Conservation (phyloP, 2,113 vertebrate genomes). For the Gavialis gangeticus region DNA sequence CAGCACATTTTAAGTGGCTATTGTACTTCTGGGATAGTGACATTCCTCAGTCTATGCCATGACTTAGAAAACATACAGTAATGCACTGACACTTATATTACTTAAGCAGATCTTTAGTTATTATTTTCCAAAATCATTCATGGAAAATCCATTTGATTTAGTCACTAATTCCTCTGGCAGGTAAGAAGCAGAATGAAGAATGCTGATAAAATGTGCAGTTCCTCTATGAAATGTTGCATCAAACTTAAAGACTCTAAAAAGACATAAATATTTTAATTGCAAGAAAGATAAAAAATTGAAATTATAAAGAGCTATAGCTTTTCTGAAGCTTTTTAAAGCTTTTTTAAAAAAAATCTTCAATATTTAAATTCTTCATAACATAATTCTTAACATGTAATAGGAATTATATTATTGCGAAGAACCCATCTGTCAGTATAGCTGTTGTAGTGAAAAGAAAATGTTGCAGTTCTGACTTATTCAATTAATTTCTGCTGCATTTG, state of each 20-base stretch:
- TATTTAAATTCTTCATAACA: background rate
- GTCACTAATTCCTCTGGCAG: background rate
- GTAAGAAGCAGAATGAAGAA: background rate
- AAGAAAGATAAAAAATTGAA: background rate
- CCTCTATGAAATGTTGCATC: background rate
- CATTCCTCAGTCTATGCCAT: background rate
- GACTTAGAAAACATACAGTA: background rate
- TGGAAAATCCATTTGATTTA: background rate
- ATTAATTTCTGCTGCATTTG: background rate
- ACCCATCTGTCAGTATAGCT: background rate
- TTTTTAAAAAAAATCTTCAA: too few species aligned
- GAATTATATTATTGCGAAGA: background rate
- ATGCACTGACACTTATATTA: background rate
- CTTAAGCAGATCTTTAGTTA: background rate
- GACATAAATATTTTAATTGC: background rate
- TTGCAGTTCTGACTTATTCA: background rate
- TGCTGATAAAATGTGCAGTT: background rate
- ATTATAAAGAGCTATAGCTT: background rate
- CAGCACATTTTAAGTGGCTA: background rate
- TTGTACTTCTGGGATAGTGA: background rate
- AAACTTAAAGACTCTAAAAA: background rate
- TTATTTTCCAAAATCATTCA: background rate
- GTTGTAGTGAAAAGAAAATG: background rate
- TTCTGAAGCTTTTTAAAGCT: background rate
- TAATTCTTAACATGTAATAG: background rate